phyloP scores from a whole-genome alignment of 2,888 invertebrate genomes.

The Rhagonycha lutea region DNA sequence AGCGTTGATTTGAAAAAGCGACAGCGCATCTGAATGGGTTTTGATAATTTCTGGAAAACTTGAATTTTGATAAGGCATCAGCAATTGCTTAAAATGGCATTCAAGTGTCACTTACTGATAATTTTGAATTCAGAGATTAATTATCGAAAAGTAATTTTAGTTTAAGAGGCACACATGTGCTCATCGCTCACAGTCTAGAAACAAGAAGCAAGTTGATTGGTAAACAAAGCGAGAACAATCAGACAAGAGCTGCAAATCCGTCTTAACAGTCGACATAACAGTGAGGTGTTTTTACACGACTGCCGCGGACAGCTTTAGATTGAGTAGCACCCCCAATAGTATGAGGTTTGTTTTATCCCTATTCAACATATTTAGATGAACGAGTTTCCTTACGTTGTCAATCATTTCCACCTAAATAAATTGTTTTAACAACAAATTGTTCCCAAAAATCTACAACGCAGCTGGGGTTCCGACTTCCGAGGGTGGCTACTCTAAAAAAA shows the following conservation, averaged over 20 bases:
- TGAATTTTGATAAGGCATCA: background rate
- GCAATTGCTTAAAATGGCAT: background rate
- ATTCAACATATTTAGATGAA: constrained; percentile 29
- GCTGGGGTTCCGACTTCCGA: background rate
- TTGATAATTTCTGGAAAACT: background rate
- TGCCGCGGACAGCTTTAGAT: constrained; percentile 52
- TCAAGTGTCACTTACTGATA: background rate
- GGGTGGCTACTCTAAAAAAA: no score
- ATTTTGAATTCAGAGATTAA: background rate
- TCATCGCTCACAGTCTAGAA: constrained; percentile 27
- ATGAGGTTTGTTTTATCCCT: constrained; percentile 21
- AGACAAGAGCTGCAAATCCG: constrained; percentile 50
- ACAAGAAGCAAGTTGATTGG: constrained; percentile 42
- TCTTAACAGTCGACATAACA: constrained; percentile 51
- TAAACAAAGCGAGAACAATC: constrained; percentile 53
- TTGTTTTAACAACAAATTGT: background rate
- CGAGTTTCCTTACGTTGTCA: constrained; percentile 25
- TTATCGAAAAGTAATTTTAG: constrained; percentile 27
- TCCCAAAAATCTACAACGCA: background rate
- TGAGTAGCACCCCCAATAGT: constrained; percentile 43
- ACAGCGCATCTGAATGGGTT: background rate
- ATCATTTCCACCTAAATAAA: constrained; percentile 11
- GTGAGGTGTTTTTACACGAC: constrained; percentile 52
- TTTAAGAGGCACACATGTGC: constrained; percentile 25
- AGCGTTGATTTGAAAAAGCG: background rate